These are phyloP conservation scores for Phataginus tetradactyla DNA, from an alignment of 2,797 vertebrate species.

Conservation along the genomic window DNA sequence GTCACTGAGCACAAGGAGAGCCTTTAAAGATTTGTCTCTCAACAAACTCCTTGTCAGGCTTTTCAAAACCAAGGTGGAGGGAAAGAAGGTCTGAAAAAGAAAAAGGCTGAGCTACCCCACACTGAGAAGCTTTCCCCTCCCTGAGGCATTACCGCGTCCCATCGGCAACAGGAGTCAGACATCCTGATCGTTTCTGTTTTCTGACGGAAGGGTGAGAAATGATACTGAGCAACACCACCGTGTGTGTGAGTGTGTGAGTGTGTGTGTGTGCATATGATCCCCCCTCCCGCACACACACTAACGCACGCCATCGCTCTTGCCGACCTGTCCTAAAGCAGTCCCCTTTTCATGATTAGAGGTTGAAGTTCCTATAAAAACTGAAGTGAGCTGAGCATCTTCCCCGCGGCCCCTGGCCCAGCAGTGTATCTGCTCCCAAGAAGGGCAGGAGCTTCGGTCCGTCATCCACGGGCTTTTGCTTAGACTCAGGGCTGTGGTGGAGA, in stretches of 20 bases:
- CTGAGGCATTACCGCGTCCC: background rate
- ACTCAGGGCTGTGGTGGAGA: background rate
- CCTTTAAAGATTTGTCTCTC: background rate
- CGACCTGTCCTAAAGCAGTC: background rate
- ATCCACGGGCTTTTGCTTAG: background rate
- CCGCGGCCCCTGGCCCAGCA: too few species aligned
- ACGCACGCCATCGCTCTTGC: background rate
- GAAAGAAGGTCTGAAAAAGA: background rate
- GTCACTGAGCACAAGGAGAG: fast-evolving
- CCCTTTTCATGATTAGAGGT: background rate
- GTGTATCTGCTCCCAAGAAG: background rate
- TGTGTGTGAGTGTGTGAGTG: fast-evolving
- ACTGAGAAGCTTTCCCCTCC: background rate
- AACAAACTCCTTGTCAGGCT: background rate
- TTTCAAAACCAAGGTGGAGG: background rate
- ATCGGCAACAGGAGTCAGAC: background rate
- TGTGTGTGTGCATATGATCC: background rate
- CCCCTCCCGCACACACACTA: too few species aligned
- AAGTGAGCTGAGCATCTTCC: background rate
- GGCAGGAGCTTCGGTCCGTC: background rate
- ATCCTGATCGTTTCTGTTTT: background rate
- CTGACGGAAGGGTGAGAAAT: background rate
- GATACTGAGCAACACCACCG: background rate
- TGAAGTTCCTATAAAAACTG: background rate
- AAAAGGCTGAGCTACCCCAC: background rate